Base-by-base conservation (phyloP, 1,140 invertebrate genomes). In the Polypedilum pembai region DNA sequence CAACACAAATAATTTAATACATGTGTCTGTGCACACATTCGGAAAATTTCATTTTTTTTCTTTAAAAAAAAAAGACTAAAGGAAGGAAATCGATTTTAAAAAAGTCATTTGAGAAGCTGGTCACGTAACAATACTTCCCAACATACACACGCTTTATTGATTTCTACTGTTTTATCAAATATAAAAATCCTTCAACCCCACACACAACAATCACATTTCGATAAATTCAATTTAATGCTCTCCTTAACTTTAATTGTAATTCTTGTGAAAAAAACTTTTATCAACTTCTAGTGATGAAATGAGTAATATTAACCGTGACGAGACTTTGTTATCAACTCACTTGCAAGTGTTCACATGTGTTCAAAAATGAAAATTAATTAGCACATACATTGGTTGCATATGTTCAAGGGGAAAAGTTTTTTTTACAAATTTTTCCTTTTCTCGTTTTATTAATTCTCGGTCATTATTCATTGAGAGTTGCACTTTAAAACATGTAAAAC, bases 191-290 rank as follows among this genome's bases (percentile, higher is more conserved):
- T 33, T 33, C 24, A 33, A 33, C 24, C 24, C 41, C 45, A 15
- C 45, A 56, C 3, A 56, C 12, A 56, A 56, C 12, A 45, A 45
- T 8, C 1, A 45, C 8, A 56, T 15, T 56, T n/a, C 12, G 45
- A 20, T 69, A 69, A 69, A 69, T 69, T 69, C 65, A 69, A 69
- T 69, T 69, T 69, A 69, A 69, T 69, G 18, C 65, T 69, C 17
- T 69, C 24, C 24, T 69, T 69, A 7, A 21, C 20, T 69, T 69
- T 69, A 69, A 69, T 69, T 69, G 65, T 69, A 69, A 69, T 69
- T 18, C 65, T 69, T 69, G 45, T n/a, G 12, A n/a, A 56, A n/a
- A n/a, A n/a, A 1, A n/a, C 15, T 8, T 45, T 15, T 45, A 45
- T 45, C 4, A 12, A 56, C 45, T 15, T n/a, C 1, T n/a, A 56